A percentile compares a stretch with the other conserved stretches of the same genome.
phyloP scores from a whole-genome alignment of 2,113 vertebrate species.

The Bubo bubo region DNA sequence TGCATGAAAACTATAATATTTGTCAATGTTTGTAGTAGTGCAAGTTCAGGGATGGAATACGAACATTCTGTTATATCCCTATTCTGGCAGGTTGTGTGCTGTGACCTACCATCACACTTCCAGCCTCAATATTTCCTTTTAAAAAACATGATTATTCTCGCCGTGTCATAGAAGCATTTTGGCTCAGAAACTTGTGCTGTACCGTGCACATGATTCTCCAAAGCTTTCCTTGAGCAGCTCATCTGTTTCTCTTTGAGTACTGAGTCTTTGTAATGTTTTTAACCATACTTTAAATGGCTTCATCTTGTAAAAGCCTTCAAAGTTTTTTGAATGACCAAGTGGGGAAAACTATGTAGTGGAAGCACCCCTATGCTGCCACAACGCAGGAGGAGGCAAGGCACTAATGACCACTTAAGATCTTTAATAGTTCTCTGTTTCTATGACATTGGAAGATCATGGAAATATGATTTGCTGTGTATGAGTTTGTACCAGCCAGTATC shows the following conservation, averaged over 20 bases:
- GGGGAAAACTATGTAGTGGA: rapidly evolving
- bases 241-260: background rate
- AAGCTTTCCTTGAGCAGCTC: background rate
- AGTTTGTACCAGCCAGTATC: background rate
- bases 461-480: rapidly evolving
- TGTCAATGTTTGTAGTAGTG: background rate
- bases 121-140: background rate
- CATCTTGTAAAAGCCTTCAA: background rate
- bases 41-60: background rate
- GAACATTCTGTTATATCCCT: background rate
- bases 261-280: background rate
- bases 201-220: background rate
- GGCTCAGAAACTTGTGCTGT: background rate
- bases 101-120: background rate
- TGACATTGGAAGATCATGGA: background rate
- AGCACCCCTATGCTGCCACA: background rate
- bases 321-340: background rate
- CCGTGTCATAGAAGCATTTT: rapidly evolving
- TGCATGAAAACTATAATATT: background rate
- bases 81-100: background rate
- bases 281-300: background rate
- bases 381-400: background rate
- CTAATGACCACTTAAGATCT: background rate
- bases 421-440: background rate
- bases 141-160: background rate